Percentiles rank a stretch among this genome's conserved stretches.
phyloP scores from a whole-genome alignment of 2,888 invertebrate genomes.

The Amiota communis region DNA sequence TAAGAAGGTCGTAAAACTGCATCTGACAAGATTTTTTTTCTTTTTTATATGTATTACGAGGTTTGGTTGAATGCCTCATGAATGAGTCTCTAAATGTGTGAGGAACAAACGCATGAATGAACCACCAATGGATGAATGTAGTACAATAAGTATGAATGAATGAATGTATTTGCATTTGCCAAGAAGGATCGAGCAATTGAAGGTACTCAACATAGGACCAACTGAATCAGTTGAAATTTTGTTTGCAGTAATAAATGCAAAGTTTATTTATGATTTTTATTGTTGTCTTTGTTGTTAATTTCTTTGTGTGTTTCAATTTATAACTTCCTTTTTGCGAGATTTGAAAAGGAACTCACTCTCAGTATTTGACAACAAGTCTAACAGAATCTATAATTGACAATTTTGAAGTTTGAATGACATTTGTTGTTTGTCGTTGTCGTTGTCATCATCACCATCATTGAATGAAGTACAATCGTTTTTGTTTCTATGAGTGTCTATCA shows the following conservation, averaged over 20 bases:
- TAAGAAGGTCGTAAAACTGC: conserved; percentile 63
- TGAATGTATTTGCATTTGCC: conserved; percentile 19
- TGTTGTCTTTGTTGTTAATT: not conserved
- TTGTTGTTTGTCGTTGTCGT: not conserved
- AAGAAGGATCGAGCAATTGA: not conserved
- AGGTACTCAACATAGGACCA: not conserved
- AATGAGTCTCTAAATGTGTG: conserved; percentile 1
- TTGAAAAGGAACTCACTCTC: conserved; percentile 2
- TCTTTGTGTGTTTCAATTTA: conserved; percentile 45
- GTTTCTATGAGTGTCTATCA: no score
- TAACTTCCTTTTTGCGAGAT: conserved; percentile 56
- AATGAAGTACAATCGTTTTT: no score
- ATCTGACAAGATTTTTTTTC: conserved; percentile 39
- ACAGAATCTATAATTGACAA: conserved; percentile 22
- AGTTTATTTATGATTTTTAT: conserved; percentile 7
- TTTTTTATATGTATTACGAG: conserved; percentile 45
- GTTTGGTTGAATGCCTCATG: conserved; percentile 54
- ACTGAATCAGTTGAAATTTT: not conserved
- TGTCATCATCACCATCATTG: not conserved
- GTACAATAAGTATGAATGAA: conserved; percentile 6
- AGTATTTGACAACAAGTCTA: not conserved
- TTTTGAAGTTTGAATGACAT: conserved; percentile 17
- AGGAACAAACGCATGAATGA: conserved; percentile 25
- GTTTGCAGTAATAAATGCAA: not conserved
- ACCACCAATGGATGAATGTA: conserved; percentile 2